Conservation (phyloP, 2,797 vertebrate species). For the Scleropages formosus region DNA sequence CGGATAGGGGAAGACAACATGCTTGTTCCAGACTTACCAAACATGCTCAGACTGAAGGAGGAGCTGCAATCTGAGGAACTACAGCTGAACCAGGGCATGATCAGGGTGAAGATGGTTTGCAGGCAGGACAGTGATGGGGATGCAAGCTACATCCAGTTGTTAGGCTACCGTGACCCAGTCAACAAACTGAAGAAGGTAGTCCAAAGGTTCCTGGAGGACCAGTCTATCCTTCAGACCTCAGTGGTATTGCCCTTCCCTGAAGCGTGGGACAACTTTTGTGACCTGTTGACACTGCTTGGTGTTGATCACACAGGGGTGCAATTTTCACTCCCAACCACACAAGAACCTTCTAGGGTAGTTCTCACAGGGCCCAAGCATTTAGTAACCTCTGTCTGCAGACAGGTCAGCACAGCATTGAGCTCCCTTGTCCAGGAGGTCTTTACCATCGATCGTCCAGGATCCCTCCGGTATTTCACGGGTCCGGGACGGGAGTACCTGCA, state of each 20-base stretch:
- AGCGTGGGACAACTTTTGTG: conserved; percentile 33
- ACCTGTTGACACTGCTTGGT: conserved; percentile 39
- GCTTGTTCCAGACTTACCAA: conserved; percentile 33
- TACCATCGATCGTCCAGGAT: conserved; percentile 49
- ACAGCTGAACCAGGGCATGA: conserved; percentile 39
- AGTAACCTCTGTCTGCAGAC: conserved; percentile 43
- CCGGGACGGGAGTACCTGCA: conserved; percentile 43
- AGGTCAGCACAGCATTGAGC: conserved; percentile 38
- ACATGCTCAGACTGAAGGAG: conserved; percentile 41
- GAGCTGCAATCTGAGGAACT: conserved; percentile 38
- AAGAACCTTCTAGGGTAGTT: conserved; percentile 29
- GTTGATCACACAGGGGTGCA: conserved; percentile 47
- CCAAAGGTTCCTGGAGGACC: conserved; percentile 43
- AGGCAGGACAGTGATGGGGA: neutral
- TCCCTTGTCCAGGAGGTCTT: conserved; percentile 44
- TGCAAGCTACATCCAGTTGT: conserved; percentile 28
- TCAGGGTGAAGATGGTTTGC: conserved; percentile 35
- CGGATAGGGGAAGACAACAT: conserved; percentile 47
- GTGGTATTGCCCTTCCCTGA: conserved; percentile 41
- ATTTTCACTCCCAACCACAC: conserved; percentile 33
- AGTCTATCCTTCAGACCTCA: conserved; percentile 28
- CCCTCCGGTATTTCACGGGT: conserved; percentile 47
- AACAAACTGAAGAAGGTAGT: conserved; percentile 40
- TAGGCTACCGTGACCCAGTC: conserved; percentile 51
- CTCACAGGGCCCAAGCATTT: conserved; percentile 42